Conservation (phyloP, 2,888 invertebrate species). For the Tortricodes alternella region DNA sequence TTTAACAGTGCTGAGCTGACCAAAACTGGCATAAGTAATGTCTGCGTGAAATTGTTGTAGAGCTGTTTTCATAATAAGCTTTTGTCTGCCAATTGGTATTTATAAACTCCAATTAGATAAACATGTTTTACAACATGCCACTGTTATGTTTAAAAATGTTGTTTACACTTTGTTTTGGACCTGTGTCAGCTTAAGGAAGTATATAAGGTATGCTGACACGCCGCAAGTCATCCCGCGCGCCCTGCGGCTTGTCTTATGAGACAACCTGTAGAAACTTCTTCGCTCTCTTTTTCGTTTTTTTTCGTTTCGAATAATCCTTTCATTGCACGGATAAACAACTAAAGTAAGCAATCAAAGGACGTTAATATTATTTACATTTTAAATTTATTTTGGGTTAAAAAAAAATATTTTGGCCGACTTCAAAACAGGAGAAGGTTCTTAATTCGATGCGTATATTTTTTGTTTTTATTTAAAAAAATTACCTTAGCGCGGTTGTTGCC, state of each 20-base stretch:
- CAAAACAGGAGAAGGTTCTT: too few relatives aligned
- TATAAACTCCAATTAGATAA: not conserved
- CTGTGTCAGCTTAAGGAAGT: not conserved
- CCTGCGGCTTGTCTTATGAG: not conserved
- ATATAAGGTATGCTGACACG: not conserved
- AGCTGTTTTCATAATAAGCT: slow-evolving; percentile 29
- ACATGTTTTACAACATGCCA: not conserved
- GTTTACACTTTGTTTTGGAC: not conserved
- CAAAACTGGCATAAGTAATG: slow-evolving; percentile 31
- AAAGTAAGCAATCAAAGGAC: too few relatives aligned
- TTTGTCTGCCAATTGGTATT: slow-evolving; percentile 21
- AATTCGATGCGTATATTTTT: too few relatives aligned
- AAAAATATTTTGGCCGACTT: too few relatives aligned
- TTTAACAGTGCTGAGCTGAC: slow-evolving; percentile 31
- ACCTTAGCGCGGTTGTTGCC: too few relatives aligned
- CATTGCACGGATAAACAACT: too few relatives aligned
- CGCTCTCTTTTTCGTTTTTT: not conserved
- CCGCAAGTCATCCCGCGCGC: not conserved
- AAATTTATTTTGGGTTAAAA: too few relatives aligned
- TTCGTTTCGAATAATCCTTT: not conserved
- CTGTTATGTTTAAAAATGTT: not conserved
- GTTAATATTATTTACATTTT: too few relatives aligned
- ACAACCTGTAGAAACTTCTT: not conserved
- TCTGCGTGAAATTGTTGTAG: slow-evolving; percentile 30
- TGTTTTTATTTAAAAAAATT: too few relatives aligned